Conservation (phyloP, 2,888 invertebrate species). For the Melinaea menophilus region DNA sequence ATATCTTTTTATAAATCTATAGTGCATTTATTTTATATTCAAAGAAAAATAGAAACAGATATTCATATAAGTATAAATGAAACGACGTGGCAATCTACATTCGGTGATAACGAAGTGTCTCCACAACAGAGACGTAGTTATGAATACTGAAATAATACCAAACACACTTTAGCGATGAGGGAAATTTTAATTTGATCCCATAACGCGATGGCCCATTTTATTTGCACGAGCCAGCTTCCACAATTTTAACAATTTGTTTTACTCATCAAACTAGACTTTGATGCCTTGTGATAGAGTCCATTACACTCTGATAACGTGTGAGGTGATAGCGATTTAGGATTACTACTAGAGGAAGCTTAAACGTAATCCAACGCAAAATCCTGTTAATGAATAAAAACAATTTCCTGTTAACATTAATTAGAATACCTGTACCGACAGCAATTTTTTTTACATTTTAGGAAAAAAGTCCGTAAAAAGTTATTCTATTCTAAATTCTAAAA, state of each 20-base stretch:
- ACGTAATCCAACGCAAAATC: constrained; percentile 3
- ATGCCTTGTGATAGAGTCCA: not conserved
- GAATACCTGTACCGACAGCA: not conserved
- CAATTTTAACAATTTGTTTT: not conserved
- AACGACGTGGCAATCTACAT: not conserved
- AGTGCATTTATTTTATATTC: no score
- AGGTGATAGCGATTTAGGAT: not conserved
- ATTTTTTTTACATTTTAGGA: no score
- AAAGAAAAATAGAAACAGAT: no score
- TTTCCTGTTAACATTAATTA: not conserved
- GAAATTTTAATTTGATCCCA: constrained; percentile 29
- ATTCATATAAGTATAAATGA: no score
- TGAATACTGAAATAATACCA: constrained; percentile 16
- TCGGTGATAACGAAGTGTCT: not conserved
- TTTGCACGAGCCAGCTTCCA: constrained; percentile 19
- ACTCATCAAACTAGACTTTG: not conserved
- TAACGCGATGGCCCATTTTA: constrained; percentile 23
- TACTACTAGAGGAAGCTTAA: not conserved
- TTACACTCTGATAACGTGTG: not conserved
- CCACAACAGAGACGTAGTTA: not conserved
- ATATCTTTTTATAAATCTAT: no score
- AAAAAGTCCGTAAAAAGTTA: no score
- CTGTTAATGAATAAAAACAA: constrained; percentile 3
- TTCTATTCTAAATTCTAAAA: no score
- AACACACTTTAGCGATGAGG: constrained; percentile 19